A percentile compares a stretch with the other conserved stretches of the same genome.
These are phyloP conservation scores for Masticophis lateralis DNA, from an alignment of 2,797 vertebrate species.

Conservation along the genomic window DNA sequence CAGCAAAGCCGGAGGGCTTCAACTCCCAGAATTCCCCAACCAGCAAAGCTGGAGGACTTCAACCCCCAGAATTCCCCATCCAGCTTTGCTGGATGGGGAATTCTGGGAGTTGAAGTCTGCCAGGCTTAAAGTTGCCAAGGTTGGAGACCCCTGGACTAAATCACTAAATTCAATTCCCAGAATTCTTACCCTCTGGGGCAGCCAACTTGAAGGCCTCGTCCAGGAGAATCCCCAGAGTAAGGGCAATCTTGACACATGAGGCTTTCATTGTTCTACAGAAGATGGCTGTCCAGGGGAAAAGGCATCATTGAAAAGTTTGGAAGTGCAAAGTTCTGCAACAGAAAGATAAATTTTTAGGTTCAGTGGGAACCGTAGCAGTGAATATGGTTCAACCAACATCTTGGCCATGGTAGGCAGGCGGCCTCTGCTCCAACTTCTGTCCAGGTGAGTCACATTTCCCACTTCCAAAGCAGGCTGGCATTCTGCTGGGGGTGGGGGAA, in stretches of 20 bases:
- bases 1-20: too few species aligned
- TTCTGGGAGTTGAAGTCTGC: too few species aligned
- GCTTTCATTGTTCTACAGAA: slow-evolving; percentile 31
- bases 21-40: too few species aligned
- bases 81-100: too few species aligned
- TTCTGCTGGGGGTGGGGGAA: too few species aligned
- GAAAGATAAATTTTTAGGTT: neutral
- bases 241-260: neutral
- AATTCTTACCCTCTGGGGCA: slow-evolving; percentile 30
- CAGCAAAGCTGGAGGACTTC: too few species aligned
- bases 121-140: too few species aligned
- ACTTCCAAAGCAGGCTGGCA: too few species aligned
- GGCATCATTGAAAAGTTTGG: neutral
- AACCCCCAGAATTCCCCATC: too few species aligned
- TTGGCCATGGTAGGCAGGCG: too few species aligned
- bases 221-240: slow-evolving; percentile 18
- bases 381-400: neutral
- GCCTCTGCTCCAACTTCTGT: neutral
- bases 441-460: neutral
- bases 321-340: slow-evolving; percentile 17
- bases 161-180: neutral
- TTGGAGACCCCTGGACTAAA: too few species aligned
- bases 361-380: accelerated
- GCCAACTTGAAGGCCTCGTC: neutral
- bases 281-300: neutral